Base-by-base conservation (phyloP, 1,140 invertebrate species). In the Harpegnathos saltator region DNA sequence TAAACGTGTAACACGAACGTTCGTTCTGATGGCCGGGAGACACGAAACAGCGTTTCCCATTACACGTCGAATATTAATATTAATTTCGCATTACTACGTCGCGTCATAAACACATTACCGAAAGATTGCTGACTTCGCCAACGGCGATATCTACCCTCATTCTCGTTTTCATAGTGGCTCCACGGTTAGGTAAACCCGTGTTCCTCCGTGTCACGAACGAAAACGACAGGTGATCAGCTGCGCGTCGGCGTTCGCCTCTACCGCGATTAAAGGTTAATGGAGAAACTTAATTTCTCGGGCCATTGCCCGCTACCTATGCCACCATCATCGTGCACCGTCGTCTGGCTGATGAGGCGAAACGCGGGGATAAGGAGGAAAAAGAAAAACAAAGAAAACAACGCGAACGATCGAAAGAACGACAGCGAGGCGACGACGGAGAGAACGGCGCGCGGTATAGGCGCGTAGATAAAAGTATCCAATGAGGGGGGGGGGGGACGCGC, bases 251-350 rank as follows among this genome's bases (percentile, higher is more conserved):
- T 24, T 73, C 38, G 44, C 26, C 48, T n/a, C n/a, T 59, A 50
- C 24, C 61, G 72, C 73, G 88, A 89, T 89, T 81, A 83, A 73
- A 77, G 68, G 33, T 85, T 89, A 89, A 89, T 89, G 74, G 85
- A 87, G 73, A 89, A 89, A 87, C 85, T 88, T 87, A 74, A 89
- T 89, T 89, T 89, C 33, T 62, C 58, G 88, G 85, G 63, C 78
- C 85, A 89, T 89, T 85, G 85, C 77, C 61, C 74, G 65, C 61
- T 65, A 81, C 17, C 68, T 68, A 65, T 48, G 58, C 29, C 50
- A 66, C 88, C 85, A 89, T 87, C 84, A 80, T 78, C 58, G 72
- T 48, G 61, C 66, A 44, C 19, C 56, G 69, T 63, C 71, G 85
- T 82, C 87, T 81, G 66, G 54, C 29, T 62, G 66, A 12, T 29